A percentile compares a stretch with the other conserved stretches of the same genome.
phyloP scores from a whole-genome alignment of 1,140 invertebrate species.

The Brevipalpus yothersi region DNA sequence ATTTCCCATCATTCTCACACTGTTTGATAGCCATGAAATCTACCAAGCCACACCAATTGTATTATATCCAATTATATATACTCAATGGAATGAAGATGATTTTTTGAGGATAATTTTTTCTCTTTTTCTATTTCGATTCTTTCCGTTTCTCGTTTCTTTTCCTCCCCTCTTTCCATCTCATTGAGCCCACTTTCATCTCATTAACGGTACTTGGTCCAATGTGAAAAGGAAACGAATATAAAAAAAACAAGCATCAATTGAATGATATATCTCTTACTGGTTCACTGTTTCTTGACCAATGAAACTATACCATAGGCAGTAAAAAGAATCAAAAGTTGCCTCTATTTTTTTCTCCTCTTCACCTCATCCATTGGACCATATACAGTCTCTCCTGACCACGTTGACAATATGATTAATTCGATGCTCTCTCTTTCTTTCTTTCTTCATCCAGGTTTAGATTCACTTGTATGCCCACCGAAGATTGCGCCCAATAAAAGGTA shows the following conservation, averaged over 20 bases:
- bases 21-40: too few species aligned
- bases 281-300: neutral
- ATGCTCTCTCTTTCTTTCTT: neutral
- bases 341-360: neutral
- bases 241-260: too few species aligned
- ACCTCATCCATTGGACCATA: neutral
- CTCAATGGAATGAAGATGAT: too few species aligned
- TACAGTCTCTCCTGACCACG: neutral
- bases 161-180: neutral
- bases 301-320: neutral
- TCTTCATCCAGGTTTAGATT: neutral
- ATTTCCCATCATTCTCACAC: too few species aligned
- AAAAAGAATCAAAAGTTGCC: neutral
- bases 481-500: neutral
- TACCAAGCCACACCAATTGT: too few species aligned
- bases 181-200: neutral
- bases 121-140: too few species aligned
- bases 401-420: neutral
- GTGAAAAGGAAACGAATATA: too few species aligned
- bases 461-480: neutral
- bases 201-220: too few species aligned
- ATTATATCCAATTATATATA: too few species aligned
- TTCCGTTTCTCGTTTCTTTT: too few species aligned
- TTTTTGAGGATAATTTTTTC: too few species aligned
- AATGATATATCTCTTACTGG: neutral